A percentile compares a stretch with the other conserved stretches of the same genome.
These are phyloP conservation scores for Cebus imitator DNA, from an alignment of 2,113 vertebrate genomes.

Conservation along the genomic window DNA sequence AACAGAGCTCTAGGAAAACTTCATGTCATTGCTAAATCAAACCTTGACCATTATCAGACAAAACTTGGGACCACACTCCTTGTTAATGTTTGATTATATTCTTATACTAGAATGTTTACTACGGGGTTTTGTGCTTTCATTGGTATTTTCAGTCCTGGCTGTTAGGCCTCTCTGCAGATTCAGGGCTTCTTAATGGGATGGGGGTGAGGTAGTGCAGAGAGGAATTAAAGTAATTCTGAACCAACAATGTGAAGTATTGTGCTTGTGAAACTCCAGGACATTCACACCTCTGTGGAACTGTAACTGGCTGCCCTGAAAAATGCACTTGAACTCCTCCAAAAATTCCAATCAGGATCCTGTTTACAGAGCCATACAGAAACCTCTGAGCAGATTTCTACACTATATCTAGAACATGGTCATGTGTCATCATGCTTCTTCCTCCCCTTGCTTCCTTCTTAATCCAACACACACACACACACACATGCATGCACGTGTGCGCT, in stretches of 20 bases:
- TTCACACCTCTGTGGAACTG: slow-evolving; percentile 67
- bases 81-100: slow-evolving; percentile 16
- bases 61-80: not conserved
- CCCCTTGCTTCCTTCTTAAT: not conserved
- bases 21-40: not conserved
- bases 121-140: not conserved
- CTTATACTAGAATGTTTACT: not conserved
- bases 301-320: slow-evolving; percentile 57
- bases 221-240: slow-evolving; percentile 52
- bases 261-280: slow-evolving; percentile 24
- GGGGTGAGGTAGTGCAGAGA: not conserved
- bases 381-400: not conserved
- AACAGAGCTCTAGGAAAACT: not conserved
- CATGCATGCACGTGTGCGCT: not conserved
- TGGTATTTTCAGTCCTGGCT: slow-evolving; percentile 21
- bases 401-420: not conserved
- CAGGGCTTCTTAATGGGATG: slow-evolving; percentile 35
- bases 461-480: too few species aligned
- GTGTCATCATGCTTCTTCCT: too few species aligned
- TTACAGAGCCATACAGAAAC: slow-evolving; percentile 64
- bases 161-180: not conserved
- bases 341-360: slow-evolving; percentile 44
- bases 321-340: slow-evolving; percentile 63
- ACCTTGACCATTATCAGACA: not conserved
- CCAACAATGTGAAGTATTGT: slow-evolving; percentile 59